A percentile compares a stretch with the other conserved stretches of the same genome.
These are phyloP conservation scores for Silvanus unidentatus DNA, from an alignment of 2,888 invertebrate genomes.

Conservation along the genomic window DNA sequence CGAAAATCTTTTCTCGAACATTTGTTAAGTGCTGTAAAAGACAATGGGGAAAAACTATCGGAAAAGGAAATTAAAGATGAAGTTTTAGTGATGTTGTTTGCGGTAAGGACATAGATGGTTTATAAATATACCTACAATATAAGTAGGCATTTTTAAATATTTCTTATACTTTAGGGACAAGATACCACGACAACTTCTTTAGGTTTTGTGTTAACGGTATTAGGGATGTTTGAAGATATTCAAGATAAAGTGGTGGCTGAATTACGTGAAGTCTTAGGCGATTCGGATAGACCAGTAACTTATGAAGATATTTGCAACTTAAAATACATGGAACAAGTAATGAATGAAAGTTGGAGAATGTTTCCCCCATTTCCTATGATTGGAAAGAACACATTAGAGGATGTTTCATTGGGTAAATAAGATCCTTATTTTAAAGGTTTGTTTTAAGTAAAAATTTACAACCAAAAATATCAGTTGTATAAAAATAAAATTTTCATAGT, in stretches of 20 bases:
- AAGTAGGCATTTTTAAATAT: background rate
- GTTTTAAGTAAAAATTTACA: conserved; percentile 16
- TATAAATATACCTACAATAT: conserved; percentile 3
- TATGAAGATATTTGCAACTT: conserved; percentile 27
- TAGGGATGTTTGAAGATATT: conserved; percentile 23
- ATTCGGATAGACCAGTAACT: conserved; percentile 20
- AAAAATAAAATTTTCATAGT: background rate
- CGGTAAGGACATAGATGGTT: conserved; percentile 16
- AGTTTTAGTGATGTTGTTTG: conserved; percentile 30
- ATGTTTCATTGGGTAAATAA: conserved; percentile 16
- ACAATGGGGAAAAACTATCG: conserved; percentile 16
- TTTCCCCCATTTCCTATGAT: conserved; percentile 27
- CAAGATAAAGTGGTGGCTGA: conserved; percentile 16
- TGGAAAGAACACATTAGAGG: conserved; percentile 19
- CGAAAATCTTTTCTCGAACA: conserved; percentile 20
- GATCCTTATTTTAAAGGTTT: conserved; percentile 2
- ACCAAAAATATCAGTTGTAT: background rate
- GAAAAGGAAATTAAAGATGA: conserved; percentile 28
- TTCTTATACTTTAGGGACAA: conserved; percentile 25
- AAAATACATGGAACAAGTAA: conserved; percentile 31
- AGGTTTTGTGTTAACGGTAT: conserved; percentile 26
- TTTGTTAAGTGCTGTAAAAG: conserved; percentile 20
- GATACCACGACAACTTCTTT: conserved; percentile 29
- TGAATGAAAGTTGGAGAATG: conserved; percentile 32
- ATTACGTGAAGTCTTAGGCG: conserved; percentile 15